Base-by-base conservation (phyloP, 2,888 invertebrate species). In the Nymphalis urticae region DNA sequence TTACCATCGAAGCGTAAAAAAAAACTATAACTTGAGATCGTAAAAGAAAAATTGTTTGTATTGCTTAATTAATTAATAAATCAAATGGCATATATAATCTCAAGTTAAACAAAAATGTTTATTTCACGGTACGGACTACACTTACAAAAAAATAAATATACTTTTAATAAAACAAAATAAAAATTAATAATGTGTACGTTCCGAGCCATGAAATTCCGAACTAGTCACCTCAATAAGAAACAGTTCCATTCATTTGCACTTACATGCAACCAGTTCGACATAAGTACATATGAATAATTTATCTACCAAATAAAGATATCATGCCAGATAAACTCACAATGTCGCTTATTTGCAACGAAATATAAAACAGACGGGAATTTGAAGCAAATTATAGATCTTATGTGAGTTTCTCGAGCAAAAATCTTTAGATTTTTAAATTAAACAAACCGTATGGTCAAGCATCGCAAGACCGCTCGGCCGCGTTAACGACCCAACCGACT, bases 361-460 rank as follows among this genome's bases (percentile, higher is more conserved):
- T 32, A 36, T 58, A 24, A 61, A 42, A 42, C 13, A 42, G 13
- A 42, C 4, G 4, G 42, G 13, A 42, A 42, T 42, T 42, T 13
- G 10, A 1, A 13, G 9, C 2, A 10, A 42, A 4, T 4, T 42
- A 13, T 13, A 42, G 42, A 42, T 42, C 42, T 72, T 63, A 74
- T 77, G 74, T 76, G 79, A 80, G 73, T 81, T 78, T 71, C 72
- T 73, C 76, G 73, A 77, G 70, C 70, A 75, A 70, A 75, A 79
- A 75, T 79, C 76, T 77, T 74, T 74, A 79, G 74, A 84, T 82
- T 76, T 74, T 75, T 79, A 84, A 86, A 86, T 82, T 80, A 81
- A 86, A 90, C 90, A 89, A 89, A 90, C 89, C 89, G 83, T 85
- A 82, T 83, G 88, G 86, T 88, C 89, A 89, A 86, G 86, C 85